Evolutionary conservation across 2,888 invertebrate species (phyloP).

Genomic region (Palloptera scutellata): DNA sequence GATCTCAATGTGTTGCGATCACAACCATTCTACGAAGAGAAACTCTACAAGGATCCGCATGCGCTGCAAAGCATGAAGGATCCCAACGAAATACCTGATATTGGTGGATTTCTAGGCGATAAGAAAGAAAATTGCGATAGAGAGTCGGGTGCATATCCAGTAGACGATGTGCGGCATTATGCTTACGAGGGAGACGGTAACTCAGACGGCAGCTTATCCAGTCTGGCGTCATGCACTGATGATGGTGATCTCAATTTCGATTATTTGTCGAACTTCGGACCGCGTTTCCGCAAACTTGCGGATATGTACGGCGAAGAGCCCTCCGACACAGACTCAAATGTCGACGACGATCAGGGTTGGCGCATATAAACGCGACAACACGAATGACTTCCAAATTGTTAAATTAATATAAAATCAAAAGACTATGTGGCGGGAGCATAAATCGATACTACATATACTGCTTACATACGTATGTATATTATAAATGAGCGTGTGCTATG

Average conservation of each 20-base stretch:
- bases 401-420: constrained; percentile 13
- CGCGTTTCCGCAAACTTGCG: constrained; percentile 91
- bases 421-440: constrained; percentile 22
- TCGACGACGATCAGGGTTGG: constrained; percentile 83
- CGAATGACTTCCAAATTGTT: constrained; percentile 1
- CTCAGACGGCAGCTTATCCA: constrained; percentile 90
- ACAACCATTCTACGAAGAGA: constrained; percentile 64
- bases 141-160: constrained; percentile 90
- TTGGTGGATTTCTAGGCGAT: constrained; percentile 88
- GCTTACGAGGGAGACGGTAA: constrained; percentile 98
- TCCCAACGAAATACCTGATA: constrained; percentile 77
- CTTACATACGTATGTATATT: constrained; percentile 2
- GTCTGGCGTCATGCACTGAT: constrained; percentile 90
- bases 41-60: constrained; percentile 63
- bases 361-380: constrained; percentile 64
- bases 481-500: constrained; percentile 28
- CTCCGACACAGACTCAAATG: constrained; percentile 82
- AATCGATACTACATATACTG: not conserved
- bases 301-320: constrained; percentile 94
- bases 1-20: constrained; percentile 63
- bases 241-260: constrained; percentile 94
- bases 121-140: constrained; percentile 90
- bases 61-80: constrained; percentile 52
- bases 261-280: constrained; percentile 93
- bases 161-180: constrained; percentile 96